Base-by-base conservation (phyloP, 37 sponge, comb jelly and placozoan genomes). In the Bolinopsis microptera region DNA sequence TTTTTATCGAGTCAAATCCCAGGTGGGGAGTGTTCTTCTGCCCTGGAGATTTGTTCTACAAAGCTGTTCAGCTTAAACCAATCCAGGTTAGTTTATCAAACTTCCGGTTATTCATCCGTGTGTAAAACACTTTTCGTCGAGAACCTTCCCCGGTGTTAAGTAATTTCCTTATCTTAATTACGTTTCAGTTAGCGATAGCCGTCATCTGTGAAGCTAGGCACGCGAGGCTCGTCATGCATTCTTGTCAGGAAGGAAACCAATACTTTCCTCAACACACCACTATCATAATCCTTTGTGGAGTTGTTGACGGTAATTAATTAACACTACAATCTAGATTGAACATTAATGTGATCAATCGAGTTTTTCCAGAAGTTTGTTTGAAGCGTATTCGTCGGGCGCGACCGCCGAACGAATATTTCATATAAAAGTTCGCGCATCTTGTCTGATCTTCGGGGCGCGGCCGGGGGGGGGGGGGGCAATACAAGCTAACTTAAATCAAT, bases 1-100 rank as follows among this genome's bases (percentile, higher is more conserved):
- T n/a, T n/a, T n/a, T n/a, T n/a, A n/a, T n/a, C n/a, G n/a, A n/a
- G n/a, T n/a, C n/a, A n/a, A n/a, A n/a, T n/a, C n/a, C n/a, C 82
- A 34, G 82, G 82, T 80, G 82, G 82, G 21, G 24, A 1, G 82
- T 80, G 21, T 80, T 80, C 82, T 80, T 80, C 23, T 80, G 82
- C 23, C 82, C 82, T 22, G 82, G 82, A 36, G 82, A 80, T 33
- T 80, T 80, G 82, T 80, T 80, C 38, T 34, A 32, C 37, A 80
- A 80, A 37, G 82, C 82, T 8, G 24, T 36, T 30, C 34, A 80
- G 37, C 16, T 34, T 33, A 30, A 36, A 36, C 82, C 82, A 36
- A 18, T 80, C 30, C 82, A 80, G 82, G 35, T 80, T 22, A 13
- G 35, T 34, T 35, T 21, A n/a, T n/a, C n/a, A n/a, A n/a, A n/a